phyloP scores from a whole-genome alignment of 2,888 invertebrate species.

The Tineola bisselliella region DNA sequence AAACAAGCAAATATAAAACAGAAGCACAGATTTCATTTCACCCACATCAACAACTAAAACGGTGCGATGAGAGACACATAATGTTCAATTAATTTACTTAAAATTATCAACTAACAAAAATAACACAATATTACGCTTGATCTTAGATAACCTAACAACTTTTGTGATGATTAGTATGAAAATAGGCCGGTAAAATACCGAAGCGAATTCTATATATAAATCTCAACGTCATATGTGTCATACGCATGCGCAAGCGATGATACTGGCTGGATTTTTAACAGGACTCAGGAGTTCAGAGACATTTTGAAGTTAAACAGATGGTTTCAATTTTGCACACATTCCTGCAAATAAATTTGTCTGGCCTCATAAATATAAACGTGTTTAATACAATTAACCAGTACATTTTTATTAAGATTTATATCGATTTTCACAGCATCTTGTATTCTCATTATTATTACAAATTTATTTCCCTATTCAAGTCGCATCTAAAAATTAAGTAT shows the following conservation, averaged over 20 bases:
- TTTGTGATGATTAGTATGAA: constrained; percentile 21
- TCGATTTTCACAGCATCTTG: too few relatives aligned
- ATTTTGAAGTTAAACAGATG: not conserved
- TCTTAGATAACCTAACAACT: not conserved
- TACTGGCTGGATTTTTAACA: not conserved
- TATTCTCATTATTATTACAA: too few relatives aligned
- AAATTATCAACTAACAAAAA: not conserved
- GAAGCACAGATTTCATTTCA: not conserved
- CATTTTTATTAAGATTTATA: too few relatives aligned
- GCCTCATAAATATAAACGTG: not conserved
- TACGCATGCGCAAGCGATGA: constrained; percentile 44
- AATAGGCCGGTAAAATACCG: constrained; percentile 53
- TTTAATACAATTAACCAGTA: too few relatives aligned
- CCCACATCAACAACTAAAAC: not conserved
- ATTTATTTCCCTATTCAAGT: too few relatives aligned
- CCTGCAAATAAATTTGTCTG: not conserved
- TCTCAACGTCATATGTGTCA: constrained; percentile 33
- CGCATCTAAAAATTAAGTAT: too few relatives aligned
- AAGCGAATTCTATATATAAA: constrained; percentile 58
- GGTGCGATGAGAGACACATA: not conserved
- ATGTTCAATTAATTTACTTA: not conserved
- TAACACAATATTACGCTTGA: too few relatives aligned
- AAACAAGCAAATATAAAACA: not conserved
- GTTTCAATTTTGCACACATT: not conserved
- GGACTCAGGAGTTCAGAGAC: not conserved